phyloP scores from a whole-genome alignment of 2,113 vertebrate genomes.

The Pachyramphus minor region DNA sequence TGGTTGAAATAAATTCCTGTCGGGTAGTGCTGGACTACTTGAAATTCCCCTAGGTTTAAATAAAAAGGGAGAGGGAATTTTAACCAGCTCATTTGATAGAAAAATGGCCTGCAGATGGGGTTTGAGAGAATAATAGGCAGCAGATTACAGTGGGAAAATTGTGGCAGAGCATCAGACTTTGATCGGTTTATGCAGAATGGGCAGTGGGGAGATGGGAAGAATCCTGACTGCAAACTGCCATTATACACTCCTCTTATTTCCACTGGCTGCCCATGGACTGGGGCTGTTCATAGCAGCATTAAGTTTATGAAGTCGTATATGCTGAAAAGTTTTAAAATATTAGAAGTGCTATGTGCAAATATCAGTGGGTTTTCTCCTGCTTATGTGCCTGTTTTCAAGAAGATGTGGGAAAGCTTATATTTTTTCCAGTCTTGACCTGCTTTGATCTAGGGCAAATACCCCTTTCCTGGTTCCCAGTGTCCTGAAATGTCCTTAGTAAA shows the following conservation, averaged over 20 bases:
- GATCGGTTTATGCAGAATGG: background rate
- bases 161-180: background rate
- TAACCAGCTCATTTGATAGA: conserved; percentile 12
- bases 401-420: background rate
- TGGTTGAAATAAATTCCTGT: background rate
- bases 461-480: background rate
- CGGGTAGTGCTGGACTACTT: background rate
- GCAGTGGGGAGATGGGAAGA: background rate
- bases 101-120: background rate
- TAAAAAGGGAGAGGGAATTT: conserved; percentile 9
- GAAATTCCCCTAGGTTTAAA: background rate
- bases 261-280: background rate
- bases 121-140: background rate
- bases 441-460: background rate
- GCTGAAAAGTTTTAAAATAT: background rate
- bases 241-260: background rate
- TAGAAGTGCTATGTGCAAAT: background rate
- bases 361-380: background rate
- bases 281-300: background rate
- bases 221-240: background rate
- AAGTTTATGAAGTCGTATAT: background rate
- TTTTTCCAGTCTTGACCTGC: background rate
- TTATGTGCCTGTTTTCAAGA: background rate
- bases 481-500: background rate
- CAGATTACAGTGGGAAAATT: background rate